Evolutionary conservation across 2,888 invertebrate species (phyloP).

Genomic region (Dendrolimus pini): DNA sequence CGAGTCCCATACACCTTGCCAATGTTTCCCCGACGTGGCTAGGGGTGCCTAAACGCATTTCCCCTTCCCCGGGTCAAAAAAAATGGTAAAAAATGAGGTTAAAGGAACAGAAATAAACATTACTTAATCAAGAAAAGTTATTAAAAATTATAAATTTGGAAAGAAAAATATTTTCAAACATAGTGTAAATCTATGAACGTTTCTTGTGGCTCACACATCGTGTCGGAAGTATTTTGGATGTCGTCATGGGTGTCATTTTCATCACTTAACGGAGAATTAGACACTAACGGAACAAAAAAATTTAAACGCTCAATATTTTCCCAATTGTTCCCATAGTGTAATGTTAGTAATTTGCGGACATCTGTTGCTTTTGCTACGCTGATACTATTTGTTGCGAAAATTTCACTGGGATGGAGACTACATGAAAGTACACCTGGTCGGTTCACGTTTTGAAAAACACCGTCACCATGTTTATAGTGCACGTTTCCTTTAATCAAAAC

Average conservation of each 20-base stretch:
- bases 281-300: neutral
- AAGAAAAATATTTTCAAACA: too few species aligned
- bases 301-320: neutral
- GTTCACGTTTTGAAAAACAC: constrained; percentile 14
- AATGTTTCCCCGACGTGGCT: too few species aligned
- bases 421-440: constrained; percentile 7
- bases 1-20: too few species aligned
- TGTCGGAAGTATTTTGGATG: neutral
- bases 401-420: constrained; percentile 6
- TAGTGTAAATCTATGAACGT: neutral
- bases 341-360: constrained; percentile 5
- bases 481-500: constrained; percentile 17
- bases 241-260: too few species aligned
- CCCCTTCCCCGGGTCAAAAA: too few species aligned
- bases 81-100: too few species aligned
- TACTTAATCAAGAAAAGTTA: too few species aligned
- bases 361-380: constrained; percentile 5
- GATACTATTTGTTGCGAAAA: constrained; percentile 6
- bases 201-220: neutral
- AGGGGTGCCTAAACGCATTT: too few species aligned
- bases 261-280: neutral
- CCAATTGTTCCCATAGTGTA: constrained; percentile 4
- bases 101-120: too few species aligned
- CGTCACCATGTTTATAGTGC: constrained; percentile 16
- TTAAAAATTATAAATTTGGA: too few species aligned